Evolutionary conservation across 2,113 vertebrate species (phyloP).

Genomic region (Catharus minimus): DNA sequence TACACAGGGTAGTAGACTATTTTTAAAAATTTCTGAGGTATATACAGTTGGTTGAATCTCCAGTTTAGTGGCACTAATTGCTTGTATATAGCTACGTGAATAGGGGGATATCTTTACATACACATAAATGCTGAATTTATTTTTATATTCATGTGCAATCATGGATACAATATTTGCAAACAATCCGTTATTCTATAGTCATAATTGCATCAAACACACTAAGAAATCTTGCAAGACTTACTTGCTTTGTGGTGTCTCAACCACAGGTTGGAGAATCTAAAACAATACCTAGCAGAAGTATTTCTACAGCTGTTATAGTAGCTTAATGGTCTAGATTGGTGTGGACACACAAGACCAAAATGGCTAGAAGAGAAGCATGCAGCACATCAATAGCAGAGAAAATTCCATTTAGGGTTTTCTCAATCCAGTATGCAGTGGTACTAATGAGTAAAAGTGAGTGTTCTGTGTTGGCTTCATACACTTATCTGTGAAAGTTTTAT

Average conservation of each 20-base stretch:
- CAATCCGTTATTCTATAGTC: neutral
- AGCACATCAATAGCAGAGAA: neutral
- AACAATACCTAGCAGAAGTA: neutral
- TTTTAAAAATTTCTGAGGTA: conserved; percentile 35
- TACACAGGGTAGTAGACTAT: neutral
- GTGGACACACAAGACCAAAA: neutral
- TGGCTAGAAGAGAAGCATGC: neutral
- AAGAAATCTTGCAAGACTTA: neutral
- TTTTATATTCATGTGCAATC: fast-evolving
- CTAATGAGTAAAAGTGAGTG: neutral
- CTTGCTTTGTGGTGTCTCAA: neutral
- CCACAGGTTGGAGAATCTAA: neutral
- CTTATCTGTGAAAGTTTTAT: neutral
- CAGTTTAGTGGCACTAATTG: neutral
- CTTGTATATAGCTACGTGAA: neutral
- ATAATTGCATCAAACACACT: neutral
- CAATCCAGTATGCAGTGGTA: neutral
- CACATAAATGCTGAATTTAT: neutral
- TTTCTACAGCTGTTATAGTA: neutral
- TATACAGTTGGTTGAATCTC: neutral
- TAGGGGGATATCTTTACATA: neutral
- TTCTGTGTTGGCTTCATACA: neutral
- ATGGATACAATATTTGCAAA: neutral
- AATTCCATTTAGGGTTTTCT: fast-evolving
- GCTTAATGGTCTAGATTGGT: neutral